Base-by-base conservation (phyloP, 2,797 vertebrate genomes). In the Cottoperca gobio region DNA sequence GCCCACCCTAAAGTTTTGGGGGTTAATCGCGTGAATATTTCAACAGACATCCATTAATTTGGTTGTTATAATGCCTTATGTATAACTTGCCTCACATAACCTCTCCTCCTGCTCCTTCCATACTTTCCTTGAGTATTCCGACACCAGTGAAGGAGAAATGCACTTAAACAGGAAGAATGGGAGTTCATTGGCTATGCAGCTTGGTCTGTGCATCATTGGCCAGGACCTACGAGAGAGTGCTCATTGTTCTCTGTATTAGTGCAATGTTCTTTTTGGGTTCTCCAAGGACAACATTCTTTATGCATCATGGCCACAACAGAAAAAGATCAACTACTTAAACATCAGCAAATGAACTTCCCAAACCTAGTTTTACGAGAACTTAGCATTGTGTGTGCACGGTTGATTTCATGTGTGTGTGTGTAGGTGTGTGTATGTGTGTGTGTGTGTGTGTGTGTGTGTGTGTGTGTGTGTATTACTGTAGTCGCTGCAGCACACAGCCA, bases 31-130 rank as follows among this genome's bases (percentile, higher is more conserved):
- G 58, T 94, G 31, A 91, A 94, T 93, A 86, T 92, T 93, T 92
- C 9, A 94, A 64, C 72, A 90, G 88, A 90, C 92, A 91, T 94
- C 91, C 93, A 95, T 95, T 93, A 91, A 95, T 95, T 91, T 91
- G 73, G 89, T 92, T 94, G 93, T 94, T 91, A 87, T 83, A 90
- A 93, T 93, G 84, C 84, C 88, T 93, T 93, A 94, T 94, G 91
- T 91, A 93, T 92, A 91, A 82, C 73, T 78, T 19, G 75, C 87
- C 86, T 90, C 78, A 82, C 73, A 77, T 90, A 90, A 92, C 88
- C 88, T 67, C 64, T 65, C 54, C 48, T 61, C 66, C 70, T 72
- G 86, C 78, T 87, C 74, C 72, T 63, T 70, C 76, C 72, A 33
- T 88, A 80, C 82, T 89, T 86, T 91, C 76, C 75, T 65, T 67